Evolutionary conservation across 2,113 vertebrate species (phyloP), one percentile per base, ranked within the genome.

Genomic region (Peromyscus californicus): DNA sequence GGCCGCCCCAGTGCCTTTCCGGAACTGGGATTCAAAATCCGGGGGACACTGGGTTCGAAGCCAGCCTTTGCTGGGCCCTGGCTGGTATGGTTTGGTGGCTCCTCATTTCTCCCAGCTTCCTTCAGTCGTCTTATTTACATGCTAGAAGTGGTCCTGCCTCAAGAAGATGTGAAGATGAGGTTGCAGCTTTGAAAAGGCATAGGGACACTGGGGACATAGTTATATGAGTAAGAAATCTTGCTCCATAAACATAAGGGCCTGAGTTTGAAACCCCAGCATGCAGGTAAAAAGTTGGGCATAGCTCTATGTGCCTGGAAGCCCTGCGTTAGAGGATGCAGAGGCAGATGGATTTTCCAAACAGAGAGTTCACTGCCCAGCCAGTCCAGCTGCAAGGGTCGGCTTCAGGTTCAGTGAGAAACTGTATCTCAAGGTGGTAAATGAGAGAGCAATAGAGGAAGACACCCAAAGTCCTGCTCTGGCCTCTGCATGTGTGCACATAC

Each of bases 81-180:
- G 51, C 88, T 22, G 39, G 21, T 61, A 36, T 1, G 1, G 1
- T 11, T 54, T 31, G 33, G 29, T 31, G 12, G n/a, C 59, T 94
- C 97, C 94, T 96, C 96, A 63, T 7, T 93, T 93, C 94, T 97
- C 78, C 48, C 65, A 22, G 57, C 96, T 89, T 93, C 88, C 96
- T 89, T 93, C 88, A 7, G 88, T 48, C 67, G 78, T 75, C 63
- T 69, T 54, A 26, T 33, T 57, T 26, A 36, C 45, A 22, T 54
- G 21, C 21, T 0, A 1, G 22, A 39, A 54, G n/a, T 24, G 0
- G 0, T 7, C 26, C 39, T 4, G 1, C 11, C n/a, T 80, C 57
- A 1, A 26, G 89, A 72, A 26, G 51, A 10, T 48, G 48, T 86
- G 45, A 29, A 24, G 11, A 13, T 4, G 22, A 91, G 72, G 39